Conservation (phyloP, 2,888 invertebrate species). For the Pemphredon lugubris region DNA sequence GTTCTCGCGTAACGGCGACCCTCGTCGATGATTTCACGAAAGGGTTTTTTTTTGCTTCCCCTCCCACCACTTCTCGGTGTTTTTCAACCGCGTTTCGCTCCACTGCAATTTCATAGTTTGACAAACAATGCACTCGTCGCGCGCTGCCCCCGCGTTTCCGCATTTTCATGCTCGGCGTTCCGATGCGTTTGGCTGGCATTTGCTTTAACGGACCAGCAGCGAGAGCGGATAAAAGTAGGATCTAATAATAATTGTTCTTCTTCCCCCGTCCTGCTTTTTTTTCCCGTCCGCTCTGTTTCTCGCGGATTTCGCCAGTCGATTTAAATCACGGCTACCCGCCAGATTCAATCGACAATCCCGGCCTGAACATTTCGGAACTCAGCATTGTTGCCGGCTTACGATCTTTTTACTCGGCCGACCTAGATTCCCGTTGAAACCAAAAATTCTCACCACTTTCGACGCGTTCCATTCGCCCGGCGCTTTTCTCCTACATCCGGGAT, state of each 20-base stretch:
- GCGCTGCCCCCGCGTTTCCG: background rate
- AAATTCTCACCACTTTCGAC: conserved; percentile 35
- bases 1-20: too few species aligned
- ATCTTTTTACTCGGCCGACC: conserved; percentile 45
- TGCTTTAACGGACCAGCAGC: too few species aligned
- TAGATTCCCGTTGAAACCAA: conserved; percentile 35
- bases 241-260: too few species aligned
- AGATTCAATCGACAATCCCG: conserved; percentile 39
- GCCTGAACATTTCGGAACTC: conserved; percentile 20
- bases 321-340: conserved; percentile 38
- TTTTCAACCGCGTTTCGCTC: background rate
- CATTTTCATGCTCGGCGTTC: too few species aligned
- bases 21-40: too few species aligned
- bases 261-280: too few species aligned
- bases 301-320: conserved; percentile 21
- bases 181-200: too few species aligned
- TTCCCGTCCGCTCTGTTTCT: conserved; percentile 9
- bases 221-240: too few species aligned
- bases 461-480: conserved; percentile 32
- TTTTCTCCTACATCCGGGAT: background rate
- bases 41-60: too few species aligned
- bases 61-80: background rate
- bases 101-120: background rate
- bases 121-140: background rate
- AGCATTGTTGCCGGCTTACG: conserved; percentile 37